Base-by-base conservation (phyloP, 2,888 invertebrate species). In the Sisyra terminalis region DNA sequence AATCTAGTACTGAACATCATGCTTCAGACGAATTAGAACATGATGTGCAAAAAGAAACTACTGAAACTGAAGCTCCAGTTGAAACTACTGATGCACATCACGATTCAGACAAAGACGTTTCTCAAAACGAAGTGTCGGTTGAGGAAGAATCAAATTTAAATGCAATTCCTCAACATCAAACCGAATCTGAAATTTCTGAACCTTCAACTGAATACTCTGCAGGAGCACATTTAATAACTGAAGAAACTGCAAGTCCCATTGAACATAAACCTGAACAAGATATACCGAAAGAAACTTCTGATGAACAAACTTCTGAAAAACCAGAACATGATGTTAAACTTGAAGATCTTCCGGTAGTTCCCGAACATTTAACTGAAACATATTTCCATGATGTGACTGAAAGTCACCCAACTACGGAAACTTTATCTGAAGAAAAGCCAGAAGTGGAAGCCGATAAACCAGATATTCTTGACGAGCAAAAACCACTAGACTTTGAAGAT, bases 231-330 rank as follows among this genome's bases (percentile, higher is more conserved):
- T n/a, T 13, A 2, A 34, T n/a, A 34, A 11, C 8, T n/a, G 6
- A 7, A 14, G 34, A 34, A 8, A 8, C 34, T n/a, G 39, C 15
- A 17, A 13, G 54, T 41, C 58, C 54, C 1, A 53, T 55, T 45
- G 11, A 15, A 14, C 9, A 15, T 29, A 47, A 53, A 36, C 45
- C 52, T 3, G 13, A 18, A 18, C 17, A 42, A 29, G 45, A 41
- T 11, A 16, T 2, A 35, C 29, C 45, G 14, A 9, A 24, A 4
- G 34, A 44, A 14, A 18, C 3, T 39, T 6, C 9, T 17, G 39
- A 39, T 18, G 11, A 39, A n/a, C 17, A 39, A n/a, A 39, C 1
- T 17, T n/a, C 18, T 5, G 45, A 47, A 40, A 31, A 42, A 5
- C 29, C 40, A 37, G 44, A 32, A 32, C 34, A 34, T 2, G 34